Evolutionary conservation across 2,888 invertebrate genomes (phyloP).

Genomic region (Cecidostiba fungosa): DNA sequence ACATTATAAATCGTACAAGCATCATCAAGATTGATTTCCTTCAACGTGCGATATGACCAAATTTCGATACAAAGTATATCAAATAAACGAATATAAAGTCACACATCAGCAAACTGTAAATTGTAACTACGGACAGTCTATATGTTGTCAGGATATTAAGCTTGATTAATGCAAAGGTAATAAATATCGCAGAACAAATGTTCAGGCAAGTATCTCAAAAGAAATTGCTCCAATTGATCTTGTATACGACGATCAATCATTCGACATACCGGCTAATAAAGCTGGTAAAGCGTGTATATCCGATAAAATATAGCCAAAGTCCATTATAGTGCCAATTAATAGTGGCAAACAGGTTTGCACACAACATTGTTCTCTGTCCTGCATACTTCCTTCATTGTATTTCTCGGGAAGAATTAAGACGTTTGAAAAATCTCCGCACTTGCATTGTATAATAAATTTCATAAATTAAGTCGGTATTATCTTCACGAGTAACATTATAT

Average conservation of each 20-base stretch:
- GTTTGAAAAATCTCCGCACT: no score
- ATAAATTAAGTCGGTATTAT: no score
- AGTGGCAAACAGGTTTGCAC: constrained; percentile 26
- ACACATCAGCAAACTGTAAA: no score
- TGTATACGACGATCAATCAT: constrained; percentile 34
- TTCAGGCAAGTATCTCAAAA: not conserved
- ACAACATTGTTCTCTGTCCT: not conserved
- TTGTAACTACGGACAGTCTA: not conserved
- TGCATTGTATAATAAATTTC: no score
- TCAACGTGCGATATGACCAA: not conserved
- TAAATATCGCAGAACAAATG: not conserved
- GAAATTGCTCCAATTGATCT: constrained; percentile 19
- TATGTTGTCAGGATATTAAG: not conserved
- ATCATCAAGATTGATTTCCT: not conserved
- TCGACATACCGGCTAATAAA: constrained; percentile 30
- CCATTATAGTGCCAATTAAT: constrained; percentile 46
- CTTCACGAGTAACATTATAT: no score
- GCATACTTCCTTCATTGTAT: not conserved
- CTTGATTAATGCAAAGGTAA: not conserved
- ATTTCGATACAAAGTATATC: not conserved
- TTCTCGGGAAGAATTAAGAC: no score
- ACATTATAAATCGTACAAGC: not conserved
- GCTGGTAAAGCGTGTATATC: constrained; percentile 3
- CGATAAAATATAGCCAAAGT: constrained; percentile 22
- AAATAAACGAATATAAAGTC: no score